Evolutionary conservation across 1,140 invertebrate species (phyloP).

Genomic region (Drosophila serrata): DNA sequence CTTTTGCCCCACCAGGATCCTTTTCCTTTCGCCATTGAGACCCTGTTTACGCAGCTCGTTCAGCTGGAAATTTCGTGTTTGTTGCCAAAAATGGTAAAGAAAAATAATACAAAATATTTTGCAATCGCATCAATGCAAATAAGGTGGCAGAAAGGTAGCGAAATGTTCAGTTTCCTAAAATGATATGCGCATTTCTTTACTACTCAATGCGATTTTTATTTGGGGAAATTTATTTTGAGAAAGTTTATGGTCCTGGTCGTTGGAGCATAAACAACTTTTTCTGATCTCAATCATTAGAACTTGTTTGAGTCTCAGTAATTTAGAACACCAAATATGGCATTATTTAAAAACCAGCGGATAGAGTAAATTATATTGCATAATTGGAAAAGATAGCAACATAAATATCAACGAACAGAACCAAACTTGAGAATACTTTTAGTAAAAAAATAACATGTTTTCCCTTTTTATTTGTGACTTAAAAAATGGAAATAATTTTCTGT

Average conservation of each 20-base stretch:
- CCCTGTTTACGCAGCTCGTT: constrained; percentile 69
- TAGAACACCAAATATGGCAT: neutral
- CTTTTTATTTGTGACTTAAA: neutral
- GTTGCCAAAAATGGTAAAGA: constrained; percentile 38
- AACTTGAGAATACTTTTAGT: neutral
- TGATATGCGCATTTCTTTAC: constrained; percentile 70
- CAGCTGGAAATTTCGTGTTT: constrained; percentile 71
- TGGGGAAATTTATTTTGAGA: constrained; percentile 38
- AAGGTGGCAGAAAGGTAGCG: constrained; percentile 62
- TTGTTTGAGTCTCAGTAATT: neutral
- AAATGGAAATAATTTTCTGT: constrained; percentile 9
- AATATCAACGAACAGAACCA: neutral
- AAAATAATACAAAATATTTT: constrained; percentile 59
- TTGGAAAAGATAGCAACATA: neutral
- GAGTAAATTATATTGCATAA: neutral
- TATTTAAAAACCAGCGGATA: neutral
- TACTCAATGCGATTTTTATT: constrained; percentile 46
- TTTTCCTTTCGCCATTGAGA: constrained; percentile 56
- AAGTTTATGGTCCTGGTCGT: constrained; percentile 25
- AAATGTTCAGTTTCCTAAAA: constrained; percentile 58
- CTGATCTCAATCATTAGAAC: constrained; percentile 38
- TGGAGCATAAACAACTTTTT: constrained; percentile 35
- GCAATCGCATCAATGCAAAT: constrained; percentile 77
- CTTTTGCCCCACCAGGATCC: constrained; percentile 2
- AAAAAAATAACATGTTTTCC: constrained; percentile 1